phyloP scores from a whole-genome alignment of 2,797 vertebrate genomes.

The Clamator glandarius region DNA sequence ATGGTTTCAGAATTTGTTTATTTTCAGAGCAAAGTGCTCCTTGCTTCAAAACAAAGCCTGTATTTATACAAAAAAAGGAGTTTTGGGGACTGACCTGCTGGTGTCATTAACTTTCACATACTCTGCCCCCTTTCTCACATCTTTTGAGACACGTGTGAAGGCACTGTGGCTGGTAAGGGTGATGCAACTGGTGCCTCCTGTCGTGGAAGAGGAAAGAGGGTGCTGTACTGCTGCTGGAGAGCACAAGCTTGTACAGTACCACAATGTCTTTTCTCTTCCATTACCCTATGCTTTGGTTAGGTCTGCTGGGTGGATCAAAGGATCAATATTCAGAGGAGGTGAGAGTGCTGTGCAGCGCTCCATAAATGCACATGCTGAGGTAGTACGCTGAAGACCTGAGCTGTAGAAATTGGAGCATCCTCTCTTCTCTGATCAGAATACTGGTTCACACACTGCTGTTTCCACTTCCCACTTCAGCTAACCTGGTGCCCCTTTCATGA shows the following conservation, averaged over 20 bases:
- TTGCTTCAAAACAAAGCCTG: not conserved
- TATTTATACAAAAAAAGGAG: not conserved
- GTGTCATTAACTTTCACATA: not conserved
- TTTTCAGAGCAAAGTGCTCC: not conserved
- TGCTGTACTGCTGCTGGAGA: not conserved
- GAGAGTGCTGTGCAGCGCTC: accelerated
- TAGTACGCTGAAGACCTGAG: not conserved
- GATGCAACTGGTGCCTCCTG: not conserved
- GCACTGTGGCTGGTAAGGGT: not conserved
- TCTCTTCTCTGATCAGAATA: not conserved
- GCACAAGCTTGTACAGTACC: not conserved
- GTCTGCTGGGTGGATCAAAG: not conserved
- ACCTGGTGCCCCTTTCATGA: not conserved
- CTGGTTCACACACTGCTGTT: not conserved
- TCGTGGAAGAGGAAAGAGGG: not conserved
- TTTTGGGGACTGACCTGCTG: not conserved
- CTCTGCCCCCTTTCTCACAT: not conserved
- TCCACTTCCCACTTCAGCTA: not conserved
- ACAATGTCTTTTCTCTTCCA: not conserved
- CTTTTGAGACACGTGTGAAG: not conserved
- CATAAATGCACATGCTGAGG: not conserved
- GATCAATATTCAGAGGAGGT: not conserved
- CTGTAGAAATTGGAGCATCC: not conserved
- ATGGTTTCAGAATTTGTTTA: not conserved
- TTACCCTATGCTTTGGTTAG: not conserved